A percentile compares a stretch with the other conserved stretches of the same genome.
These are phyloP conservation scores for Yponomeuta malinellus DNA, from an alignment of 2,888 invertebrate genomes.

Conservation along the genomic window DNA sequence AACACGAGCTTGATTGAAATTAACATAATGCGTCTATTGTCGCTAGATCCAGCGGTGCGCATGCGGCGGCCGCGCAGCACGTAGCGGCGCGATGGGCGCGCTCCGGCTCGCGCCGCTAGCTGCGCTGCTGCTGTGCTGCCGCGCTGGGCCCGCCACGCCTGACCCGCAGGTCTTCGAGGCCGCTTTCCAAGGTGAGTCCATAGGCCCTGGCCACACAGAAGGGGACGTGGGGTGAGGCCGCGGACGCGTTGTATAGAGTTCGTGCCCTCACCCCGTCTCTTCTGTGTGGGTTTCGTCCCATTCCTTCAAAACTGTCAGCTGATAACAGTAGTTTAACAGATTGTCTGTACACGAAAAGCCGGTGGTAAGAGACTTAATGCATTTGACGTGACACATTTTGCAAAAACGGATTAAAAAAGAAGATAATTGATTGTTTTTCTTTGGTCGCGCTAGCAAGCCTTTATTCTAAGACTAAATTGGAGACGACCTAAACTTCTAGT, in stretches of 20 bases:
- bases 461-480: too few species aligned
- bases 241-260: too few species aligned
- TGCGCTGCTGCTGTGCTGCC: conserved; percentile 32
- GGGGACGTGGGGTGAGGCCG: too few species aligned
- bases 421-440: background rate
- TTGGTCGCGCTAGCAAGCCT: background rate
- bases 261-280: too few species aligned
- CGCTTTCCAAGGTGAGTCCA: conserved; percentile 74
- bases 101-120: conserved; percentile 42
- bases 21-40: background rate
- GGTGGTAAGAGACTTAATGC: background rate
- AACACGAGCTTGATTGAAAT: too few species aligned
- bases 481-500: too few species aligned
- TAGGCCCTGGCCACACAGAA: too few species aligned
- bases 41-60: background rate
- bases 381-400: background rate
- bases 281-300: too few species aligned
- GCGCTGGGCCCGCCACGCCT: conserved; percentile 49
- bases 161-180: conserved; percentile 69
- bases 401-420: background rate
- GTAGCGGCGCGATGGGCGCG: conserved; percentile 65
- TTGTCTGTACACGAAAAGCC: too few species aligned
- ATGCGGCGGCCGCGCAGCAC: conserved; percentile 34
- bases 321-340: too few species aligned
- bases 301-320: too few species aligned